Base-by-base conservation (phyloP, 1,140 invertebrate genomes). In the Thaumetopoea pityocampa region DNA sequence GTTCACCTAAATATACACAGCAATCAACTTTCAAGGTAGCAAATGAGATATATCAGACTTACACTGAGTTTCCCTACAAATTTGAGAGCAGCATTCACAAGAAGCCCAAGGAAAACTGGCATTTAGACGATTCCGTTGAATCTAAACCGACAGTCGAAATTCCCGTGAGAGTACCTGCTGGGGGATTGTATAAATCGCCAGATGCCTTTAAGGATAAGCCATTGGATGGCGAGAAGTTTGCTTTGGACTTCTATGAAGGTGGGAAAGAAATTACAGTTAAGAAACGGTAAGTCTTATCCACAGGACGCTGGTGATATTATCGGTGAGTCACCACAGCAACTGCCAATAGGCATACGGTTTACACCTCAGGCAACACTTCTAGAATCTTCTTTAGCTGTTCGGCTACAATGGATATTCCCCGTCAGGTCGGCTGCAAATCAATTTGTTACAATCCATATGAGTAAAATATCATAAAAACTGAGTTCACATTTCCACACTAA, bases 131-230 rank as follows among this genome's bases (percentile, higher is more conserved):
- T n/a, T 29, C 36, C 3, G 12, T 69, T 7, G 70, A 74, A 7
- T 62, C 67, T 1, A 67, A 52, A 23, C 74, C 73, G 0, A 82
- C 74, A 1, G 58, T 62, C 1, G 57, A 72, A 20, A 37, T 47
- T 0, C 68, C 76, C 0, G 50, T 65, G 2, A 64, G 51, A 14
- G 55, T 74, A 0, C 73, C 76, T 6, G 78, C 76, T 2, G 78
- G 78, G 4, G 67, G 67, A 0, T 48, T 78, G 0, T 82, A 82
- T 50, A 57, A 67, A 35, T 35, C 48, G 2, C 56, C 66, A 1
- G 64, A 69, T 9, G 38, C 63, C 1, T 74, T 76, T 19, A 67
- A 65, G 42, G 62, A 66, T 4, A 76, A 65, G 28, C 76, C 72
- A 0, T 42, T 48, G n/a, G 35, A 53, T 14, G 44, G 55, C 15